These are phyloP conservation scores for Eucriotettix oculatus DNA, from an alignment of 2,888 invertebrate genomes.

Conservation along the genomic window DNA sequence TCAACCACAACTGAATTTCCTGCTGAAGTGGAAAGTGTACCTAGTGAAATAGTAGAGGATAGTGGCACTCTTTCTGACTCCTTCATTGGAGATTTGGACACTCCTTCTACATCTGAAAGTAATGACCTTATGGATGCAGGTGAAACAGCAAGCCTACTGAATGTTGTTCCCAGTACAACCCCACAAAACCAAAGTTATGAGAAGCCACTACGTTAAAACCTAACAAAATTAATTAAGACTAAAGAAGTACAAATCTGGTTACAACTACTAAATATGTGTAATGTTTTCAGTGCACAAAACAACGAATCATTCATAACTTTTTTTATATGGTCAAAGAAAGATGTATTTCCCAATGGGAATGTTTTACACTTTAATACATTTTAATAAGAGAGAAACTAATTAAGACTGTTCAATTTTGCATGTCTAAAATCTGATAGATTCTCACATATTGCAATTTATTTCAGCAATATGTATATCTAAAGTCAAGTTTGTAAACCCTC, in stretches of 20 bases:
- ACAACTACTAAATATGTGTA: neutral
- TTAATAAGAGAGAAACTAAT: no score
- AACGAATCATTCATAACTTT: neutral
- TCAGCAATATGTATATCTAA: neutral
- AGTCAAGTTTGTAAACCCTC: neutral
- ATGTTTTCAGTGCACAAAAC: neutral
- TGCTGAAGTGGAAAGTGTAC: slow-evolving; percentile 9
- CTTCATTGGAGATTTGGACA: slow-evolving; percentile 1
- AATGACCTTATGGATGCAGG: neutral
- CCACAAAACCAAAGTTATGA: neutral
- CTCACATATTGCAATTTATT: no score
- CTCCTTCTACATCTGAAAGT: neutral
- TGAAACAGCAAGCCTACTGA: neutral
- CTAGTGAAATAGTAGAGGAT: slow-evolving; percentile 10
- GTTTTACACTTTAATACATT: no score
- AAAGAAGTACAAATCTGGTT: slow-evolving; percentile 6
- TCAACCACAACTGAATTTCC: slow-evolving; percentile 2
- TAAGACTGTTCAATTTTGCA: no score
- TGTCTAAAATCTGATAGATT: no score
- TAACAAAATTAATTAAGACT: neutral
- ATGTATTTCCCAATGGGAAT: no score
- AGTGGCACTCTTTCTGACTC: slow-evolving; percentile 8
- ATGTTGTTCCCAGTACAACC: neutral
- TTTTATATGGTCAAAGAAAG: neutral
- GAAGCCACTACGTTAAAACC: neutral